These are phyloP conservation scores for Heliconius charithonia DNA, from an alignment of 2,888 invertebrate genomes.

Conservation along the genomic window DNA sequence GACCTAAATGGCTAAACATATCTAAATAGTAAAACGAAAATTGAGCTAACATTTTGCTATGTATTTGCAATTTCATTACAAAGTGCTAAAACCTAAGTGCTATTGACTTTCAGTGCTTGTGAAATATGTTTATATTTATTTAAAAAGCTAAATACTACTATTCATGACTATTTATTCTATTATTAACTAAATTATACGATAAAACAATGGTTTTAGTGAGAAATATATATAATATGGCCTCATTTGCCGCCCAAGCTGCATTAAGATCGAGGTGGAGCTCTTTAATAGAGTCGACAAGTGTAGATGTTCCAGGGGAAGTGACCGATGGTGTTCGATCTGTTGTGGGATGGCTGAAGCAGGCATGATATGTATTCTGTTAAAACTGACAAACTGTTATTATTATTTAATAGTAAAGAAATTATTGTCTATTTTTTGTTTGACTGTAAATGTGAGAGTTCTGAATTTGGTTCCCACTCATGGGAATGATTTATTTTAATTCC, in stretches of 20 bases:
- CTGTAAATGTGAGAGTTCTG: no score
- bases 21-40: background rate
- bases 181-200: background rate
- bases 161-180: background rate
- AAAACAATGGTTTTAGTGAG: constrained; percentile 68
- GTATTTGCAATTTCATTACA: background rate
- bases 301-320: constrained; percentile 86
- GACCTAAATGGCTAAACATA: constrained; percentile 53
- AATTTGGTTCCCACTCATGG: no score
- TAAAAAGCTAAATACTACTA: background rate
- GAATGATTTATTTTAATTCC: no score
- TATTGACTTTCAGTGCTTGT: constrained; percentile 38
- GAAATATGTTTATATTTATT: constrained; percentile 37
- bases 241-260: constrained; percentile 88
- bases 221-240: constrained; percentile 83
- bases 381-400: constrained; percentile 13
- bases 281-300: constrained; percentile 87
- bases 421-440: no score
- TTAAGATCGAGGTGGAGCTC: constrained; percentile 89
- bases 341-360: constrained; percentile 93
- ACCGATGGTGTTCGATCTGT: constrained; percentile 90
- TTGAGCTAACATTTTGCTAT: background rate
- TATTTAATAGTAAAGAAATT: background rate
- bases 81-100: constrained; percentile 9
- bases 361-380: constrained; percentile 56